Evolutionary conservation across 1,140 invertebrate genomes (phyloP), one percentile per base, ranked within the genome.

Genomic region (Trinorchestia longiramus): DNA sequence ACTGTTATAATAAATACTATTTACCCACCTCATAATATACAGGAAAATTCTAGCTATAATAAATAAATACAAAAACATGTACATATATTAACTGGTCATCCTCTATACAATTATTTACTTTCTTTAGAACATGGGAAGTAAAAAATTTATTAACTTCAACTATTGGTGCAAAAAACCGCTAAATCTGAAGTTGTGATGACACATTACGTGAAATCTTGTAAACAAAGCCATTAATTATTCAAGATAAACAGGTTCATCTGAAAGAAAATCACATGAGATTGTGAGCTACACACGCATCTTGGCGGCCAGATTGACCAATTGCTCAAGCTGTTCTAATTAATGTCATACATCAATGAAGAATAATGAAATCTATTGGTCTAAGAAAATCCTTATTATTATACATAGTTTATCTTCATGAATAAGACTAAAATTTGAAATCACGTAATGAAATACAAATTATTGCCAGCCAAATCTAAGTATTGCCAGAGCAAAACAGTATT

Each of bases 1-100:
- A 77, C 28, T 23, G 8, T 77, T 77, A 77, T 77, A 77, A 77
- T 77, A 77, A 77, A 77, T 77, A 77, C 62, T 77, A 77, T 11
- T 77, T 77, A 77, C 62, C 62, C 62, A 77, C 62, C 62, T 77
- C 62, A 77, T 77, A 77, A 77, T 77, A 77, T 77, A 77, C 62
- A 77, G 62, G 62, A 77, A 77, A 77, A 77, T 36, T 19, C 62
- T 77, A 77, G 28, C 62, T 77, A 77, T 77, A 77, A 77, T 77
- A 77, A 77, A 77, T 77, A 77, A 36, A 77, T 77, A 77, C 62
- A 77, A 77, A 53, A 77, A 77, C 62, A 77, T 77, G 15, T 77
- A 77, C 62, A 77, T 23, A 77, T 77, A 77, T 77, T 36, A 77
- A 77, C 62, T 53, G 47, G 47, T 53, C 47, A 53, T 53, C 6